These are phyloP conservation scores for Machimus atricapillus DNA, from an alignment of 2,888 invertebrate species.

Conservation along the genomic window DNA sequence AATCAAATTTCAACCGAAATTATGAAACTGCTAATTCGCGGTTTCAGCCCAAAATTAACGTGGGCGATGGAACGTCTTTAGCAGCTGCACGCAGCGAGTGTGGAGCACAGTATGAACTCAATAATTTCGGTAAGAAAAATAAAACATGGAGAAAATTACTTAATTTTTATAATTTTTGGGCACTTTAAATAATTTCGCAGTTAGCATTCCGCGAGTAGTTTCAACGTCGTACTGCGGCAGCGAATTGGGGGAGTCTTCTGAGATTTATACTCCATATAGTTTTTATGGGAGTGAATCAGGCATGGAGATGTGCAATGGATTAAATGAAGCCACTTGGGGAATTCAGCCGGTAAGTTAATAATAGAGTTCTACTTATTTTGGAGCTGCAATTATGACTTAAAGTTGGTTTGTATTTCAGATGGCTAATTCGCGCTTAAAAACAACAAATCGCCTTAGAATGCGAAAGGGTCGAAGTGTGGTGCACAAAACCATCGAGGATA, in stretches of 20 bases:
- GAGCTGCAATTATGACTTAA: neutral
- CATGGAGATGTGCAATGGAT: slow-evolving; percentile 60
- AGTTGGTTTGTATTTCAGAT: slow-evolving; percentile 49
- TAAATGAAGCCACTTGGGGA: slow-evolving; percentile 62
- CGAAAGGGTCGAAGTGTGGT: slow-evolving; percentile 83
- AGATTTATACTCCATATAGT: slow-evolving; percentile 83
- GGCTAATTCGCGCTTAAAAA: slow-evolving; percentile 58
- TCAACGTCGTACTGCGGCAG: slow-evolving; percentile 84
- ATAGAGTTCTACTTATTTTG: neutral
- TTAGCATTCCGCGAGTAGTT: slow-evolving; percentile 66
- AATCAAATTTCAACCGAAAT: slow-evolving; percentile 14
- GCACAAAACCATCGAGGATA: slow-evolving; percentile 85
- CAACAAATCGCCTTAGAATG: slow-evolving; percentile 73
- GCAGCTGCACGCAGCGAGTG: slow-evolving; percentile 57
- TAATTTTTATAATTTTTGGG: neutral
- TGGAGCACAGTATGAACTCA: slow-evolving; percentile 57
- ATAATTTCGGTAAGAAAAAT: slow-evolving; percentile 56
- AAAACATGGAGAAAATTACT: neutral
- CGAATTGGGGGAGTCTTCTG: slow-evolving; percentile 81
- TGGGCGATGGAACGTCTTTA: slow-evolving; percentile 47
- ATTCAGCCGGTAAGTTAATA: slow-evolving; percentile 54
- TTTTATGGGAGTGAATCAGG: slow-evolving; percentile 71
- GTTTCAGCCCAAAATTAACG: slow-evolving; percentile 37
- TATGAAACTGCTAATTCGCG: neutral
- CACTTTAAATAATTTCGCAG: slow-evolving; percentile 48